Evolutionary conservation across 2,113 vertebrate genomes (phyloP), one percentile per base, ranked within the genome.

Genomic region (Spea bombifrons): DNA sequence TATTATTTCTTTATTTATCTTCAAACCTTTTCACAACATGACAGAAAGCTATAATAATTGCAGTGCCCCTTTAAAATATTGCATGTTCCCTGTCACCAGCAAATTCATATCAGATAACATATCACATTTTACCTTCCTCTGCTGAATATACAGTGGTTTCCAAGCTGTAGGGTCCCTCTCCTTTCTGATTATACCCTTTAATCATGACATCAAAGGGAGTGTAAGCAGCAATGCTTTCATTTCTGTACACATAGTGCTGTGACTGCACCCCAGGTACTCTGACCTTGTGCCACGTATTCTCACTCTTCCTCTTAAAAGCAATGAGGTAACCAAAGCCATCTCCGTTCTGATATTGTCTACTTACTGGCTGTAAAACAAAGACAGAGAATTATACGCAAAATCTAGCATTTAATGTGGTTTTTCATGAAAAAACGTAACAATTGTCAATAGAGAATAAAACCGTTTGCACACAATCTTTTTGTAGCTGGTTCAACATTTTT

Each of bases 191-290:
- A 82, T 93, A 97, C 1, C 94, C 94, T 71, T 89, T 94, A 83
- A 98, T 97, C 88, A 94, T 98, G 85, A 99, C 96, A 81, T 98
- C 94, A 3, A 99, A 99, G 15, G 95, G 94, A 0, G 90, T 94
- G 89, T 96, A 98, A 0, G 97, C 94, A 0, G 74, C 80, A 76
- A 98, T 84, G 82, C 90, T 97, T 68, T 94, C 89, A 0, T 99
- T 98, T 87, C 85, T 93, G 88, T 96, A 96, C 72, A 99, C 95
- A 0, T 94, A 95, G 74, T 95, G 92, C 44, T 94, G 93, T 0
- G 96, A 94, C n/a, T 97, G 94, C 0, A 94, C 94, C 0, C 93
- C 91, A 0, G 91, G 92, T 76, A 98, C 88, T 45, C 78, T 89
- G 4, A 90, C 91, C 0, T 75, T 83, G 43, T 87, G 87, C 97